Percentiles rank a stretch among this genome's conserved stretches.
Evolutionary conservation across 2,888 invertebrate genomes (phyloP).

Genomic region (Tyria jacobaeae): DNA sequence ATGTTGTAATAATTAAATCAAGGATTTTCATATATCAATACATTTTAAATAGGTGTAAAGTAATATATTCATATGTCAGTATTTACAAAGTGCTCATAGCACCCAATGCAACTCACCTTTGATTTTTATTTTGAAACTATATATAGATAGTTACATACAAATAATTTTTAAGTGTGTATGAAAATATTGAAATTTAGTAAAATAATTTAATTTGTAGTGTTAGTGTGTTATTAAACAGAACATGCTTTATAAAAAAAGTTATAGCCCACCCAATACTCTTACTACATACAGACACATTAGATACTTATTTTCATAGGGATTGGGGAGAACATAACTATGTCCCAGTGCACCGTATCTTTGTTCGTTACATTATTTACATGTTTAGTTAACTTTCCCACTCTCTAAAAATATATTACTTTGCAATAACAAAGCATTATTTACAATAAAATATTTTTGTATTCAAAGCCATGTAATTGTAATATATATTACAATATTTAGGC

Average conservation of each 20-base stretch:
- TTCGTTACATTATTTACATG: background rate
- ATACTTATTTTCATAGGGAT: no score
- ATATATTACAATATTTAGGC: background rate
- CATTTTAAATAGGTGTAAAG: background rate
- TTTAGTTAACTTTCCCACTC: no score
- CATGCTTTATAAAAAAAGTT: no score
- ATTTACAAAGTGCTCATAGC: background rate
- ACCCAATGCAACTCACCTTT: background rate
- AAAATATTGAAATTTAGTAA: background rate
- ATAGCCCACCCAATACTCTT: no score
- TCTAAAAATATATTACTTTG: background rate
- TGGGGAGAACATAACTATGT: background rate
- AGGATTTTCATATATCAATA: background rate
- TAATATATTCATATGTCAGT: background rate
- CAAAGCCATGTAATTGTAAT: background rate
- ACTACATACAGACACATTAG: no score
- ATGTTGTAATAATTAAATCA: background rate
- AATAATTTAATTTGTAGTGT: background rate
- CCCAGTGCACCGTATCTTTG: background rate
- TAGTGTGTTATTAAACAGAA: background rate
- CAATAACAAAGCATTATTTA: no score
- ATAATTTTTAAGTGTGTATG: background rate
- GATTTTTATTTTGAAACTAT: background rate
- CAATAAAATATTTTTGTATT: background rate
- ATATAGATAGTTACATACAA: background rate